These are phyloP conservation scores for Hypocryptadius cinnamomeus DNA, from an alignment of 2,113 vertebrate genomes.

Conservation along the genomic window DNA sequence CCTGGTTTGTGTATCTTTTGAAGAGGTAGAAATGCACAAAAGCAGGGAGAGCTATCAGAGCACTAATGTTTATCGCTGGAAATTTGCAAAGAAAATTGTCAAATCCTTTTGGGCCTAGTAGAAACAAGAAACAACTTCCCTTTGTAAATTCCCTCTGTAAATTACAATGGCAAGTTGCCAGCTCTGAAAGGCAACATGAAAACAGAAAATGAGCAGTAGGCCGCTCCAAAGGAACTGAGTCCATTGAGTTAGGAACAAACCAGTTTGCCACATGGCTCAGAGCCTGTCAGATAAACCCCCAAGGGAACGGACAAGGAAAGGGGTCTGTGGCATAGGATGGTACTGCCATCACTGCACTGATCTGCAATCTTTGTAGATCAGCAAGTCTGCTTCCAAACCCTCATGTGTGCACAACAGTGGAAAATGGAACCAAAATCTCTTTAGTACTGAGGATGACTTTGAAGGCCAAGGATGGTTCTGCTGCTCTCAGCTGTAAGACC, in stretches of 20 bases:
- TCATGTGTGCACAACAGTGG: neutral
- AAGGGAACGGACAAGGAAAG: neutral
- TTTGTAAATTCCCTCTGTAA: neutral
- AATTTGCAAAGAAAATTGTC: neutral
- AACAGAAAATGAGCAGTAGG: neutral
- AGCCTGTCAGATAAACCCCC: neutral
- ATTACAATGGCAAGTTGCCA: neutral
- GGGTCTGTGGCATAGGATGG: neutral
- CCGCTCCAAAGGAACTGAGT: neutral
- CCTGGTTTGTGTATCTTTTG: neutral
- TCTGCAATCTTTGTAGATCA: neutral
- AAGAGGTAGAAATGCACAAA: neutral
- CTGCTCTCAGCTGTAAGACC: neutral
- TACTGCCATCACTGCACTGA: neutral
- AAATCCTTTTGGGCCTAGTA: neutral
- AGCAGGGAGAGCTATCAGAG: neutral
- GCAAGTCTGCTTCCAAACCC: neutral
- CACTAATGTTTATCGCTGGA: neutral
- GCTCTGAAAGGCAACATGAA: neutral
- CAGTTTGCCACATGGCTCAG: neutral
- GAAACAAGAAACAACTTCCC: neutral
- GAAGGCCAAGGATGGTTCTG: neutral
- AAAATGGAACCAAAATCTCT: neutral
- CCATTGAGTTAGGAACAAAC: neutral
- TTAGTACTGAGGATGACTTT: neutral